phyloP scores from a whole-genome alignment of 2,797 vertebrate species.

The Gallinago solitaria region DNA sequence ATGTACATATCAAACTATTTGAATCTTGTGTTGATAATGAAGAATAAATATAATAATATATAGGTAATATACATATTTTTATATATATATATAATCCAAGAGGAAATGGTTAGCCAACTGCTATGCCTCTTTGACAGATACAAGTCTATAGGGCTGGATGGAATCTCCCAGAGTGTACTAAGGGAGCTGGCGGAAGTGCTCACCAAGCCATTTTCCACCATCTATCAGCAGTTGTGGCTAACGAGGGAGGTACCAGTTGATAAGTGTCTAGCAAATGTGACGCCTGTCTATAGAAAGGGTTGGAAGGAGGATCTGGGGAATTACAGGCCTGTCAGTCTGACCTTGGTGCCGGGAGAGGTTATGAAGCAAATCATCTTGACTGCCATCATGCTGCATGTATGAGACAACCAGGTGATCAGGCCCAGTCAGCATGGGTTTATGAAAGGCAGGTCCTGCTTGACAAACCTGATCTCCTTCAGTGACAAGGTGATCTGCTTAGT shows the following conservation, averaged over 20 bases:
- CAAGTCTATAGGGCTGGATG: not conserved
- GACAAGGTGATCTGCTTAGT: not conserved
- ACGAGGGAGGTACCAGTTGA: not conserved
- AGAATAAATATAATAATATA: not conserved
- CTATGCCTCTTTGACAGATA: not conserved
- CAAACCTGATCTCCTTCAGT: not conserved
- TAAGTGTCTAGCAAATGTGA: not conserved
- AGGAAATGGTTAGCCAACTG: not conserved
- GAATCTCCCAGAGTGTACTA: not conserved
- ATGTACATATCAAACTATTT: not conserved
- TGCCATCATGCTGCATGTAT: not conserved
- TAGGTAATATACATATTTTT: no score
- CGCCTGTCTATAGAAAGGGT: not conserved
- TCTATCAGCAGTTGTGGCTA: not conserved
- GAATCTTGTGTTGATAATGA: not conserved
- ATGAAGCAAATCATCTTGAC: no score
- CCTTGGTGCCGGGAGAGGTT: not conserved
- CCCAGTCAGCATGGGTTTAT: not conserved
- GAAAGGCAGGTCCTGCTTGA: not conserved
- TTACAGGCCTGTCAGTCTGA: not conserved
- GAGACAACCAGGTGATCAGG: not conserved
- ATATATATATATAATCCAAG: not conserved
- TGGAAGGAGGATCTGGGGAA: not conserved
- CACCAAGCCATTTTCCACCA: not conserved
- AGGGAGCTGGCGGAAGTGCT: not conserved